phyloP scores from a whole-genome alignment of 2,797 vertebrate genomes.

The Simalia tracyae region DNA sequence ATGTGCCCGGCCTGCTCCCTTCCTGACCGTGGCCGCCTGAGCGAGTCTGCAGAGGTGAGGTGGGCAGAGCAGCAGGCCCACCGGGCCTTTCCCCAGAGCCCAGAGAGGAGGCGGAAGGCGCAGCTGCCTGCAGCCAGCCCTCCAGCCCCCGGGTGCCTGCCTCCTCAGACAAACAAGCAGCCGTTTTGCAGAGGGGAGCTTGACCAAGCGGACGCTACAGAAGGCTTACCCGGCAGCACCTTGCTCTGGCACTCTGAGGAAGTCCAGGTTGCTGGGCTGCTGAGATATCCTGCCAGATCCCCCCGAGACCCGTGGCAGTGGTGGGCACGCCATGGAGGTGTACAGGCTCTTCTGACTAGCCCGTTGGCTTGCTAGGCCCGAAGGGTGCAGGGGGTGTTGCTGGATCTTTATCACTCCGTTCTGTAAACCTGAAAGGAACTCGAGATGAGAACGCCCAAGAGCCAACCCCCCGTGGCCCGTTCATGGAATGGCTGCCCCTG shows the following conservation, averaged over 20 bases:
- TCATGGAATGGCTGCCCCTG: neutral
- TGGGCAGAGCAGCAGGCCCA: too few species aligned
- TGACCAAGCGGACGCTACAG: rapidly evolving
- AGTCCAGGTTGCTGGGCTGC: constrained; percentile 86
- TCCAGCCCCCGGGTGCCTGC: neutral
- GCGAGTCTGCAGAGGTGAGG: neutral
- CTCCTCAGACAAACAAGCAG: too few species aligned
- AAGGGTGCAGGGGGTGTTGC: constrained; percentile 74
- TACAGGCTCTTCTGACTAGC: constrained; percentile 74
- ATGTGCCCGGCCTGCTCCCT: neutral
- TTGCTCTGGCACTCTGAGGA: constrained; percentile 92
- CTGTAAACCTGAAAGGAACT: constrained; percentile 77
- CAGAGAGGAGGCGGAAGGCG: neutral
- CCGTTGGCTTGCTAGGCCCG: constrained; percentile 65
- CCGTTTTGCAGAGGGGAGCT: too few species aligned
- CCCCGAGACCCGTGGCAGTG: constrained; percentile 79
- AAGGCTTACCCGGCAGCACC: constrained; percentile 93
- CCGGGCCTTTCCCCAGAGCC: neutral
- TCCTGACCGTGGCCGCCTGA: neutral
- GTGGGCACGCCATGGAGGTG: constrained; percentile 74
- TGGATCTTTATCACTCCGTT: constrained; percentile 84
- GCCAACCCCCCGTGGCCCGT: neutral
- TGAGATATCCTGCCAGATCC: constrained; percentile 75
- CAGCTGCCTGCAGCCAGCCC: too few species aligned
- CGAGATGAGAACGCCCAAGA: neutral